Evolutionary conservation across 1,140 invertebrate genomes (phyloP).

Genomic region (Bicyclus anynana): DNA sequence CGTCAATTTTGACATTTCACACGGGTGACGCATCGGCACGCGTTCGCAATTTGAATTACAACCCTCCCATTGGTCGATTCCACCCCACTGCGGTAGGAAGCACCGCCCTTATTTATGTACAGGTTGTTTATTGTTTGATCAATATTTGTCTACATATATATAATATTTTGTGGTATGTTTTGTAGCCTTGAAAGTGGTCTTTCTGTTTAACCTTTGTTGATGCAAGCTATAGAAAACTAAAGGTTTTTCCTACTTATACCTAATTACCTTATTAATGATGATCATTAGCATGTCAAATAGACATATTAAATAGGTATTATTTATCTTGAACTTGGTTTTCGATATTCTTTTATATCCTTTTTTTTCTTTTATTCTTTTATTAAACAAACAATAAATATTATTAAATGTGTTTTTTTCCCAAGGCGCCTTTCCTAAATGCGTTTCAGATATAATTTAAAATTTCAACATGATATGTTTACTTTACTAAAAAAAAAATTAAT

Average conservation of each 20-base stretch:
- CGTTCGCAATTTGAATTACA: conserved; percentile 38
- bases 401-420: too few species aligned
- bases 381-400: too few species aligned
- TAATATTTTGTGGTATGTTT: background rate
- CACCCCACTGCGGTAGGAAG: conserved; percentile 14
- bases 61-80: conserved; percentile 29
- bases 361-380: too few species aligned
- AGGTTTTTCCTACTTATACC: background rate
- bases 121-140: conserved; percentile 38
- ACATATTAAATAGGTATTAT: too few species aligned
- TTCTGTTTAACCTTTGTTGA: conserved; percentile 8
- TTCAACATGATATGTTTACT: too few species aligned
- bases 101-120: conserved; percentile 33
- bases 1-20: conserved; percentile 42
- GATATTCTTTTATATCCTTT: too few species aligned
- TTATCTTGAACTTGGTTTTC: too few species aligned
- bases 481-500: too few species aligned
- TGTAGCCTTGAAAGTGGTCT: conserved; percentile 21
- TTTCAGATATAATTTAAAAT: too few species aligned
- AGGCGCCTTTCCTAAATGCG: too few species aligned
- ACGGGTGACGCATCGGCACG: conserved; percentile 38
- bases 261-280: background rate
- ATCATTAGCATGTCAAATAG: too few species aligned
- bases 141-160: conserved; percentile 27
- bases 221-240: background rate